Evolutionary conservation across 2,888 invertebrate genomes (phyloP), one percentile per base, ranked within the genome.

Genomic region (Ceratothoa steindachneri): DNA sequence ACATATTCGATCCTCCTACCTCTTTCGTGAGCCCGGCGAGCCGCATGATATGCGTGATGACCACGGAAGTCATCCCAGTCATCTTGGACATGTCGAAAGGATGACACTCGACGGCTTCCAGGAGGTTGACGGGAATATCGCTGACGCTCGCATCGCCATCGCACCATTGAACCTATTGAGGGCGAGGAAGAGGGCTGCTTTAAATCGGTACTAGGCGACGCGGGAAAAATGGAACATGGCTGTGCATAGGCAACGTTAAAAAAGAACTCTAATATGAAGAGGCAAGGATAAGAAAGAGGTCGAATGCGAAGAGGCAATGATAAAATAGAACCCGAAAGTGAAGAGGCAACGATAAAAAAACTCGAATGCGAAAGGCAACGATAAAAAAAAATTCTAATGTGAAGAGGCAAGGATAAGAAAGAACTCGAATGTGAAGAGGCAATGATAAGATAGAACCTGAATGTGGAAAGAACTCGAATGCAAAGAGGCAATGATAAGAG

Each of bases 1-100:
- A n/a, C n/a, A n/a, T n/a, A n/a, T n/a, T n/a, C n/a, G n/a, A n/a
- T n/a, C n/a, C n/a, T n/a, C n/a, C n/a, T 77, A 87, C 86, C 83
- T 88, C 87, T 53, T 86, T 85, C 1, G 86, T 86, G 51, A 89
- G 83, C 5, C 88, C 88, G 72, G 87, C 86, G 24, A 89, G 83
- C 67, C 87, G 83, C n/a, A 87, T 85, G 31, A 89, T 83, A 78
- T 87, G 85, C 30, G 85, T 83, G 65, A 89, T 83, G 31, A 87
- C 84, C 41, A 85, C 85, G 0, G 87, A 84, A 27, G 87, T 85
- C 41, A 89, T 82, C 65, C 86, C 86, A 1, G 81, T 83, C 65
- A 89, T 83, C 81, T 85, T 85, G 53, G 83, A 83, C 0, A 86
- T 84, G 80, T 87, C 85, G 82, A 89, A 88, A 3, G 85, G 83